Percentiles rank a stretch among this genome's conserved stretches.
phyloP scores from a whole-genome alignment of 2,797 vertebrate species.

The Myotis vivesi region DNA sequence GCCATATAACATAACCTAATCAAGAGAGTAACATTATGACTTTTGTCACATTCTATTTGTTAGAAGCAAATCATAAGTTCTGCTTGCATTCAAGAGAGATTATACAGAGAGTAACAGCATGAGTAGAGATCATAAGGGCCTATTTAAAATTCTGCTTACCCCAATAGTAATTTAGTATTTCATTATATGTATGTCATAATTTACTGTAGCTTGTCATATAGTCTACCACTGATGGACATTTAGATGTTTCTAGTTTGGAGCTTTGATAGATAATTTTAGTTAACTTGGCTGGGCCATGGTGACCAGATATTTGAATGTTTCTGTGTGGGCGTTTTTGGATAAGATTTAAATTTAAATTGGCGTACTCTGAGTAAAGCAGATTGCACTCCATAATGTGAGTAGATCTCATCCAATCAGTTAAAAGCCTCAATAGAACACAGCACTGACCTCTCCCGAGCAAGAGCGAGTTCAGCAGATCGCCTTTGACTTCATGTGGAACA shows the following conservation, averaged over 20 bases:
- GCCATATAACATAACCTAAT: neutral
- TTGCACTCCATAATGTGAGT: neutral
- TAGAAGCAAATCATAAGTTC: neutral
- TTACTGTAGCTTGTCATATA: neutral
- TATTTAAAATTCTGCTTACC: neutral
- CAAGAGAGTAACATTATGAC: neutral
- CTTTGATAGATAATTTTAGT: neutral
- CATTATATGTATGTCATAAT: neutral
- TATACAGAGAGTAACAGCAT: neutral
- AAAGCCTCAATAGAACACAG: neutral
- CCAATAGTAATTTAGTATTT: neutral
- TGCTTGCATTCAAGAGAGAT: neutral
- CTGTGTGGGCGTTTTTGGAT: neutral
- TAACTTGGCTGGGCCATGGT: neutral
- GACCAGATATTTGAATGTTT: slow-evolving; percentile 24
- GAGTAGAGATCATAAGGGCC: neutral
- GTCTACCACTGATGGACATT: neutral
- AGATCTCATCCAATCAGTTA: neutral
- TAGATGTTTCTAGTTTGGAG: neutral
- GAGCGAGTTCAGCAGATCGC: neutral
- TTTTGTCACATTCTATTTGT: neutral
- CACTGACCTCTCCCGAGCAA: neutral
- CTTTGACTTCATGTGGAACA: neutral
- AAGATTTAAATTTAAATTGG: slow-evolving; percentile 2
- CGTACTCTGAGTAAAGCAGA: slow-evolving; percentile 1